Conservation (phyloP, 2,888 invertebrate species). For the Amiota communis region DNA sequence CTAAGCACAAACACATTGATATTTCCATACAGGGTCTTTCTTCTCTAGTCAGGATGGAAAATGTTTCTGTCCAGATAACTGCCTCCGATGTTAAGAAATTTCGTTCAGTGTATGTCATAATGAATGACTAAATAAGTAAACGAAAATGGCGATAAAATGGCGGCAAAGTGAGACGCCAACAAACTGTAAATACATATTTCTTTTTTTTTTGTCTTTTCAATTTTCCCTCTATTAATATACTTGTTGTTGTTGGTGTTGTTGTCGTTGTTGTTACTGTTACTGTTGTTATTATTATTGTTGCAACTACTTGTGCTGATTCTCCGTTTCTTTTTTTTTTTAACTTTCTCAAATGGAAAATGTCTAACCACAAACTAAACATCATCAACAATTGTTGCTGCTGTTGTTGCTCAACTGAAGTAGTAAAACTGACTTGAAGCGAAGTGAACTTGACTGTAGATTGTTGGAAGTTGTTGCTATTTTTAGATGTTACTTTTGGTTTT, state of each 20-base stretch:
- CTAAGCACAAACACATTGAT: too few relatives aligned
- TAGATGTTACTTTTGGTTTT: neutral
- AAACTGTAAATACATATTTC: slow-evolving; percentile 16
- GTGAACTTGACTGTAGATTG: neutral
- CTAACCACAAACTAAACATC: slow-evolving; percentile 31
- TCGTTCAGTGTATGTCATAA: slow-evolving; percentile 1
- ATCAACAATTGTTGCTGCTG: slow-evolving; percentile 25
- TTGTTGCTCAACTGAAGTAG: neutral
- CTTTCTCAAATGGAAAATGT: neutral
- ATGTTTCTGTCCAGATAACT: too few relatives aligned
- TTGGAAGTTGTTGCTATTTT: neutral
- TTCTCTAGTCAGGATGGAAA: too few relatives aligned
- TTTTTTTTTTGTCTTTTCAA: neutral
- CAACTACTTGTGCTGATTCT: neutral
- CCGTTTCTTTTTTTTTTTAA: neutral
- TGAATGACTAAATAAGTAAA: slow-evolving; percentile 21
- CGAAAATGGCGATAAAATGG: slow-evolving; percentile 15
- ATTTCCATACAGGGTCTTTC: too few relatives aligned
- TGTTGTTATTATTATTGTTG: slow-evolving; percentile 18
- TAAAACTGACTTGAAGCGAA: neutral
- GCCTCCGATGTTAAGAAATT: neutral
- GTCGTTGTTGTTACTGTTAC: too few relatives aligned
- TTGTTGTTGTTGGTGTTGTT: neutral
- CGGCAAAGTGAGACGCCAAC: neutral
- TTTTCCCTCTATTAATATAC: neutral